These are phyloP conservation scores for Sarcoramphus papa DNA, from an alignment of 2,797 vertebrate genomes.

Conservation along the genomic window DNA sequence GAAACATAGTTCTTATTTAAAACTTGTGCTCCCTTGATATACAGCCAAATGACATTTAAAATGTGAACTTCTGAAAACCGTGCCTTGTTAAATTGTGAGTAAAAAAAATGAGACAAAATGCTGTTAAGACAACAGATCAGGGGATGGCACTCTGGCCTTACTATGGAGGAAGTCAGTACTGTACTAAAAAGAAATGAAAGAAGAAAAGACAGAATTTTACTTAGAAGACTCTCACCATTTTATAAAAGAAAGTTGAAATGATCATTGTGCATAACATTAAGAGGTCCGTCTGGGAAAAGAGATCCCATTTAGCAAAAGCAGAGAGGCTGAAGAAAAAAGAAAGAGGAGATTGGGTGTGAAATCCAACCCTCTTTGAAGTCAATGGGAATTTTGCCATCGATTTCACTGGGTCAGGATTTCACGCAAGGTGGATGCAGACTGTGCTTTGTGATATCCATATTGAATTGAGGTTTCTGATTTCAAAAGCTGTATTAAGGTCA, in stretches of 20 bases:
- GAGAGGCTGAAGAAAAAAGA: constrained; percentile 23
- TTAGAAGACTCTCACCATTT: neutral
- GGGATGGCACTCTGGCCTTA: neutral
- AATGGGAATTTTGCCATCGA: constrained; percentile 29
- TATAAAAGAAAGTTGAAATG: neutral
- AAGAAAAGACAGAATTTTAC: neutral
- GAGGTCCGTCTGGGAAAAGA: constrained; percentile 5
- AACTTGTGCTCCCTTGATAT: neutral
- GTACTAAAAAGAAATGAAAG: neutral
- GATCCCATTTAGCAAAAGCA: constrained; percentile 26
- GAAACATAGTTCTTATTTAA: neutral
- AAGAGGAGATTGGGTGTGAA: constrained; percentile 38
- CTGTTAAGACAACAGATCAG: neutral
- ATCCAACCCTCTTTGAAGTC: constrained; percentile 24
- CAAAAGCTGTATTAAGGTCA: neutral
- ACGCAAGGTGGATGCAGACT: neutral
- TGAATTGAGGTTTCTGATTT: neutral
- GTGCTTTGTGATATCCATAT: neutral
- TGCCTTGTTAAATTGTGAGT: neutral
- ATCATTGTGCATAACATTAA: neutral
- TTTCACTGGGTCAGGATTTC: constrained; percentile 26
- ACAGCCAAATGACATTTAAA: neutral
- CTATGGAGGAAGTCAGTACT: neutral
- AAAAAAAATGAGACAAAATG: neutral
- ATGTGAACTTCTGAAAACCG: neutral